A percentile compares a stretch with the other conserved stretches of the same genome.
Conservation (phyloP, 2,888 invertebrate species). For the Lasioglossum oenotherae region DNA sequence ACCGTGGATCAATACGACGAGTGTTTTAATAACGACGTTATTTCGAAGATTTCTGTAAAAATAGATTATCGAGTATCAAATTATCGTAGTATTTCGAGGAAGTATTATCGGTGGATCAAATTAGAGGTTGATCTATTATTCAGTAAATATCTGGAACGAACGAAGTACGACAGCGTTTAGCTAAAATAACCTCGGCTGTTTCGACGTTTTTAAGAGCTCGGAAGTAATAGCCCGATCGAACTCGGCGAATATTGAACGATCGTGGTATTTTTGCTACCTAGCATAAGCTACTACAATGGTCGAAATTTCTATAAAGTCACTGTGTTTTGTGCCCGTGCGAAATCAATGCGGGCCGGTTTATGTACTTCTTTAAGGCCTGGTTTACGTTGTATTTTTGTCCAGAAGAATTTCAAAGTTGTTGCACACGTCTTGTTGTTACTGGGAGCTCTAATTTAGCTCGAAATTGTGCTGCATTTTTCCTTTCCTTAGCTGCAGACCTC, state of each 20-base stretch:
- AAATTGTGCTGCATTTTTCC: too few relatives aligned
- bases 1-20: background rate
- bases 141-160: background rate
- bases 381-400: too few relatives aligned
- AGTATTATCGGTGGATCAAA: background rate
- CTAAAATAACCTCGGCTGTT: background rate
- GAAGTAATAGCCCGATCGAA: background rate
- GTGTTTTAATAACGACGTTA: background rate
- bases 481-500: too few relatives aligned
- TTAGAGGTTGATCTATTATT: background rate
- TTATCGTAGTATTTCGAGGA: background rate
- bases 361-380: too few relatives aligned
- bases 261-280: background rate
- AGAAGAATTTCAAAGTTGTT: too few relatives aligned
- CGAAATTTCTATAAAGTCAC: too few relatives aligned
- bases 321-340: too few relatives aligned
- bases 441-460: too few relatives aligned
- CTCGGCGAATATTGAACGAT: background rate
- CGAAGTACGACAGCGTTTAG: background rate
- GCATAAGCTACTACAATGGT: background rate
- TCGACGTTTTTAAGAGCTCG: background rate
- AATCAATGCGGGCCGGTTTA: too few relatives aligned
- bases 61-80: background rate
- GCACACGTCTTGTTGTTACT: too few relatives aligned
- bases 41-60: background rate